These are phyloP conservation scores for Lucilia cuprina DNA, from an alignment of 1,140 invertebrate genomes.

Conservation along the genomic window DNA sequence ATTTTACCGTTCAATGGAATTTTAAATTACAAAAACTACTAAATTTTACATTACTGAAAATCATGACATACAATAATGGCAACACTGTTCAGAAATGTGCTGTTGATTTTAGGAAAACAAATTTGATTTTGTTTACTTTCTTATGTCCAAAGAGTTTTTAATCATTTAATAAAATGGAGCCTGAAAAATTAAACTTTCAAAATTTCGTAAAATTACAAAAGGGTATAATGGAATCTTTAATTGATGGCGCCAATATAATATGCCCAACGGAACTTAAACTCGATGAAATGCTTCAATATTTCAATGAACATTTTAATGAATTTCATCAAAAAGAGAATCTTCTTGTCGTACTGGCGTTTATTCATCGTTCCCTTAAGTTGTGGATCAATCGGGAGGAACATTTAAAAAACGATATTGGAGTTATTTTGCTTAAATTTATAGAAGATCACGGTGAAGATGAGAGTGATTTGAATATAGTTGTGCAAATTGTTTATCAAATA, in stretches of 20 bases:
- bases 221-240: not conserved
- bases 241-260: no score
- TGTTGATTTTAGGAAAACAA: no score
- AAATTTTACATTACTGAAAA: no score
- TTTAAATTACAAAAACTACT: no score
- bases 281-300: not conserved
- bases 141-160: no score
- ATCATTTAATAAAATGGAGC: not conserved
- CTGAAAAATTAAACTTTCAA: not conserved
- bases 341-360: not conserved
- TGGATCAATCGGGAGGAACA: not conserved
- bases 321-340: not conserved
- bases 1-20: no score
- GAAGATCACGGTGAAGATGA: slow-evolving; percentile 17
- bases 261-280: not conserved
- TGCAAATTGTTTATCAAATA: slow-evolving; percentile 28
- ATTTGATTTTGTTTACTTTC: no score
- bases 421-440: not conserved
- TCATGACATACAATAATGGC: no score
- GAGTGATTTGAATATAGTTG: not conserved
- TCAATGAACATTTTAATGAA: not conserved
- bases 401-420: not conserved
- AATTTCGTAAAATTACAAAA: not conserved
- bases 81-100: no score
- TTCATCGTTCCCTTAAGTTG: not conserved